Conservation (phyloP, 2,888 invertebrate genomes). For the Aspidiotus rigidus region DNA sequence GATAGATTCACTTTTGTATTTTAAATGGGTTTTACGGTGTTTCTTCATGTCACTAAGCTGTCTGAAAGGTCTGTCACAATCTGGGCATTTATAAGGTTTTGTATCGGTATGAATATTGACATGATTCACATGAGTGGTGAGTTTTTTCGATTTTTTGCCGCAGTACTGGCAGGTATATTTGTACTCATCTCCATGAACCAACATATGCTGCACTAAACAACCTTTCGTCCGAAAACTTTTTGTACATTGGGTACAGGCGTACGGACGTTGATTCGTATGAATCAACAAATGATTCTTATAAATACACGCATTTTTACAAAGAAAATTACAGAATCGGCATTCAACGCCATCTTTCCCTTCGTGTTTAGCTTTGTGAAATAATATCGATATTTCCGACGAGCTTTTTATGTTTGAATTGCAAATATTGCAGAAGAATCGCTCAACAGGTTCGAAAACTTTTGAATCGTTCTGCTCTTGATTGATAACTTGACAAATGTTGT, state of each 20-base stretch:
- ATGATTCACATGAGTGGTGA: constrained; percentile 32
- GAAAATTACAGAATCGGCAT: constrained; percentile 23
- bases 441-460: constrained; percentile 26
- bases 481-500: constrained; percentile 26
- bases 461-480: constrained; percentile 15
- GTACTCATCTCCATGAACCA: constrained; percentile 32
- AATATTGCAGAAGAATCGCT: constrained; percentile 27
- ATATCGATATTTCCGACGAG: constrained; percentile 27
- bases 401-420: constrained; percentile 30
- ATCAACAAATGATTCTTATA: constrained; percentile 30
- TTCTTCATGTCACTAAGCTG: constrained; percentile 33
- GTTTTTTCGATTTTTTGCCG: constrained; percentile 31
- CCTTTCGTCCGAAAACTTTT: constrained; percentile 32
- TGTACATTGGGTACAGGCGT: constrained; percentile 25
- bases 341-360: constrained; percentile 28
- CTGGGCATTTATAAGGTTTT: constrained; percentile 29
- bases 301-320: constrained; percentile 29
- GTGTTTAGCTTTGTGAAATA: constrained; percentile 31
- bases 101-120: constrained; percentile 30
- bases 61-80: constrained; percentile 26
- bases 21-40: constrained; percentile 25
- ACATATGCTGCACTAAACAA: constrained; percentile 31
- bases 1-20: constrained; percentile 12
- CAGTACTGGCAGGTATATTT: constrained; percentile 30
- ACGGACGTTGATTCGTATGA: constrained; percentile 30